phyloP scores from a whole-genome alignment of 2,888 invertebrate genomes.

The Plemyria rubiginata region DNA sequence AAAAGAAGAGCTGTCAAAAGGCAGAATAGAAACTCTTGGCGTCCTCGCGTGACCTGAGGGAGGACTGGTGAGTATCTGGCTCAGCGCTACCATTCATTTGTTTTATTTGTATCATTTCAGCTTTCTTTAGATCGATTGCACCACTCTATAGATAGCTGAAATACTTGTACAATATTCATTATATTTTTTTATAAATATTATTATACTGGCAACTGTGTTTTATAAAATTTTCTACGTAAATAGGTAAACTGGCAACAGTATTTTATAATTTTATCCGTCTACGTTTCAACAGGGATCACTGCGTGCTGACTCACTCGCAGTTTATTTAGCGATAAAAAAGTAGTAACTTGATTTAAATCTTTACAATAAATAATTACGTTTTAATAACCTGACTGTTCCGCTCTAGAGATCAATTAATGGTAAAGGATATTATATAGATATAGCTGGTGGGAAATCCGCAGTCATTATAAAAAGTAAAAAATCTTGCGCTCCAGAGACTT shows the following conservation, averaged over 20 bases:
- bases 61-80: too few species aligned
- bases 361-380: constrained; percentile 40
- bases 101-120: too few species aligned
- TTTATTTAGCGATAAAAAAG: constrained; percentile 17
- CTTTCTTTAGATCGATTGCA: too few species aligned
- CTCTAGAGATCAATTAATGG: constrained; percentile 35
- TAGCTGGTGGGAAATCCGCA: constrained; percentile 37
- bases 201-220: not conserved
- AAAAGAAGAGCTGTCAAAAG: too few species aligned
- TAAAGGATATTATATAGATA: constrained; percentile 34
- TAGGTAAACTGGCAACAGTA: not conserved
- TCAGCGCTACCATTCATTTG: too few species aligned
- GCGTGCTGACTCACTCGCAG: constrained; percentile 15
- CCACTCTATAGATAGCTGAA: too few species aligned
- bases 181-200: too few species aligned
- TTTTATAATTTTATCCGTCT: constrained; percentile 1
- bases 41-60: too few species aligned
- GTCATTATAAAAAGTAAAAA: constrained; percentile 31
- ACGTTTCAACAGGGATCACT: not conserved
- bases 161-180: too few species aligned
- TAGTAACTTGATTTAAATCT: constrained; percentile 27
- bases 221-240: too few species aligned
- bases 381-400: constrained; percentile 37
- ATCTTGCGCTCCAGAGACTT: not conserved
- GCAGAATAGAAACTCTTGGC: too few species aligned